phyloP scores from a whole-genome alignment of 2,797 vertebrate genomes.

The Triplophysa yarkandensis region DNA sequence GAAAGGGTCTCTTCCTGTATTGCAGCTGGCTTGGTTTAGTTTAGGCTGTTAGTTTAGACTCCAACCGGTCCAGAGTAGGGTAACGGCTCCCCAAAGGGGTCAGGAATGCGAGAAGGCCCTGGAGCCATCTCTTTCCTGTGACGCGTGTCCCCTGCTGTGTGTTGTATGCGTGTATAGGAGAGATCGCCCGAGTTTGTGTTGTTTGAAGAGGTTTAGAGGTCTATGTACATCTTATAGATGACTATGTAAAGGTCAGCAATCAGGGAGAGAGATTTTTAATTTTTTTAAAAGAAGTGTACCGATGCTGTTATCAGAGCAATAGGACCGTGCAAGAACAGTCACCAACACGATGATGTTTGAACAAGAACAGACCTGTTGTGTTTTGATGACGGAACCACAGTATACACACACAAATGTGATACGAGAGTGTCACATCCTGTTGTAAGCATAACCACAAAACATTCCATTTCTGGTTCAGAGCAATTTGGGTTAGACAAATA shows the following conservation, averaged over 20 bases:
- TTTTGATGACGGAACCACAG: background rate
- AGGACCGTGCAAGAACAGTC: background rate
- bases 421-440: background rate
- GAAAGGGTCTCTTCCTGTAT: slow-evolving; percentile 50
- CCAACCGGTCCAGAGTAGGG: slow-evolving; percentile 6
- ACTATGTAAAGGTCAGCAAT: background rate
- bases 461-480: background rate
- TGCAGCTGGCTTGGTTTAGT: slow-evolving; percentile 49
- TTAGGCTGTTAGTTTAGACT: slow-evolving; percentile 31
- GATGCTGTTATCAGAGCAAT: slow-evolving; percentile 6
- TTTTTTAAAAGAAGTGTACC: background rate
- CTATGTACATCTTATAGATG: slow-evolving; percentile 1
- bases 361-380: slow-evolving; percentile 40
- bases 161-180: background rate
- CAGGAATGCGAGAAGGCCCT: slow-evolving; percentile 42
- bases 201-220: background rate
- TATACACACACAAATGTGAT: slow-evolving; percentile 6
- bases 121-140: slow-evolving; percentile 36
- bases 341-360: slow-evolving; percentile 6
- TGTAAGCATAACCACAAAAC: background rate
- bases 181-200: background rate
- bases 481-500: background rate
- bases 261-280: too few relatives aligned
- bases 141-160: slow-evolving; percentile 42
- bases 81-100: slow-evolving; percentile 29